Evolutionary conservation across 2,888 invertebrate species (phyloP).

Genomic region (Pterostichus madidus): DNA sequence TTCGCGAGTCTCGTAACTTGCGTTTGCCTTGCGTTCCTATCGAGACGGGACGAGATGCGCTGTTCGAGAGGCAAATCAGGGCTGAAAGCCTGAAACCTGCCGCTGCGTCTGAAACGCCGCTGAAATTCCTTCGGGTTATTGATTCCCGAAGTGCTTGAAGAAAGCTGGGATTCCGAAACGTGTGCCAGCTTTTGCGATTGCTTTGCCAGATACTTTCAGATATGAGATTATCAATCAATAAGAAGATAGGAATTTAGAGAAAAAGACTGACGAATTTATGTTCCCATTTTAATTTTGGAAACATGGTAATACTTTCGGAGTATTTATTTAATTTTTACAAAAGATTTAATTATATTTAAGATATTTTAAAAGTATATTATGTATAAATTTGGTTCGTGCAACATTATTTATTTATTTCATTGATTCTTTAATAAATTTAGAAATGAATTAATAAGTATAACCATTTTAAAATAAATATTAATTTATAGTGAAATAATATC

Average conservation of each 20-base stretch:
- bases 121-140: conserved; percentile 35
- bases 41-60: not conserved
- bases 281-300: not conserved
- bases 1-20: not conserved
- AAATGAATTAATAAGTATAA: too few relatives aligned
- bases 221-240: conserved; percentile 36
- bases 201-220: conserved; percentile 1
- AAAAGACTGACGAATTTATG: conserved; percentile 17
- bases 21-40: too few relatives aligned
- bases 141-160: conserved; percentile 34
- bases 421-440: too few relatives aligned
- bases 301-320: too few relatives aligned
- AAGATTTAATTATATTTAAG: too few relatives aligned
- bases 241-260: not conserved
- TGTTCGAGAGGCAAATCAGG: conserved; percentile 35
- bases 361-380: too few relatives aligned
- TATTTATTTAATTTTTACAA: too few relatives aligned
- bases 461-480: too few relatives aligned
- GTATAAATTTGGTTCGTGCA: too few relatives aligned
- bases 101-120: conserved; percentile 22
- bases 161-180: conserved; percentile 11
- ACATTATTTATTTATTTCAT: too few relatives aligned
- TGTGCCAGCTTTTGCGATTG: not conserved
- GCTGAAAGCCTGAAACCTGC: conserved; percentile 5
- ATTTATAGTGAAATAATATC: too few relatives aligned